Evolutionary conservation across 1,140 invertebrate genomes (phyloP).

Genomic region (Steinernema feltiae): DNA sequence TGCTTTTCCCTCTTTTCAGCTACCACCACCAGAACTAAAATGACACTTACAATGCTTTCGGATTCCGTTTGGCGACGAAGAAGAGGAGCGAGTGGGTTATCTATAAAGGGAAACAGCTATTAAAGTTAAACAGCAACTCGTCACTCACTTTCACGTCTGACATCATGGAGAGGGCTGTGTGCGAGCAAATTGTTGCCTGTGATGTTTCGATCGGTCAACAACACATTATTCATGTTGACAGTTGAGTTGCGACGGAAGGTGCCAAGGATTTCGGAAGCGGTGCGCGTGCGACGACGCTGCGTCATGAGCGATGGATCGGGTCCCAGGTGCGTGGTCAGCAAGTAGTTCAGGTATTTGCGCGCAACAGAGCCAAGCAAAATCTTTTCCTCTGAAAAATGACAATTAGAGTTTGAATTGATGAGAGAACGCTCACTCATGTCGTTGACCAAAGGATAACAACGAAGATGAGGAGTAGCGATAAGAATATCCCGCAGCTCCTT

Average conservation of each 20-base stretch:
- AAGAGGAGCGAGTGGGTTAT: background rate
- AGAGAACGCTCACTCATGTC: slow-evolving; percentile 52
- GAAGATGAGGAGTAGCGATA: slow-evolving; percentile 47
- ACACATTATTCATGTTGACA: slow-evolving; percentile 7
- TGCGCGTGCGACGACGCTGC: slow-evolving; percentile 33
- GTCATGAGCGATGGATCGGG: slow-evolving; percentile 43
- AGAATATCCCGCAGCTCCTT: slow-evolving; percentile 54
- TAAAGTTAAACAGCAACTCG: slow-evolving; percentile 15
- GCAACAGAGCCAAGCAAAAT: slow-evolving; percentile 61
- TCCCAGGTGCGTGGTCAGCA: slow-evolving; percentile 56
- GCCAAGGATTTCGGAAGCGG: slow-evolving; percentile 41
- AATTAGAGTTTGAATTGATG: slow-evolving; percentile 16
- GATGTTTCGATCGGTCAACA: slow-evolving; percentile 47
- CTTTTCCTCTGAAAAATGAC: slow-evolving; percentile 59
- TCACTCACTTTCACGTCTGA: slow-evolving; percentile 25
- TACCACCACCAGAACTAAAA: background rate
- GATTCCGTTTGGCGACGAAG: slow-evolving; percentile 15
- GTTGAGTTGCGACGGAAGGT: slow-evolving; percentile 24
- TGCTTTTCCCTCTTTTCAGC: background rate
- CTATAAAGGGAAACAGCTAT: too few relatives aligned
- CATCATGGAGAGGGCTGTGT: slow-evolving; percentile 52
- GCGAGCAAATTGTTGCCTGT: slow-evolving; percentile 51
- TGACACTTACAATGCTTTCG: background rate
- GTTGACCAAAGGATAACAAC: slow-evolving; percentile 53
- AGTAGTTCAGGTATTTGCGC: slow-evolving; percentile 59